phyloP scores from a whole-genome alignment of 2,888 invertebrate genomes.

The Lordiphosa andalusiaca region DNA sequence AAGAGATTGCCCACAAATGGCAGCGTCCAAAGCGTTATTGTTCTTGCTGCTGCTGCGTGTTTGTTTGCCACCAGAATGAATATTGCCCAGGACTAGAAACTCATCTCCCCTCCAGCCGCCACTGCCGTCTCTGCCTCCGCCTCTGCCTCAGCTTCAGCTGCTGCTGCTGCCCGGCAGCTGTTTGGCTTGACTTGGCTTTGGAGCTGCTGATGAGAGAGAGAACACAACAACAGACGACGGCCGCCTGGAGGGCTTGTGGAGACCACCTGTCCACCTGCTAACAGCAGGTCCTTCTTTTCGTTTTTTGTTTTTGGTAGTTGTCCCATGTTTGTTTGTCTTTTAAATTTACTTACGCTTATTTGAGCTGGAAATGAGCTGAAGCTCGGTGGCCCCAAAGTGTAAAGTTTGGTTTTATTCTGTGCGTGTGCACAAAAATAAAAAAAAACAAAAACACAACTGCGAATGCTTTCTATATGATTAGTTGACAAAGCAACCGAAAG shows the following conservation, averaged over 20 bases:
- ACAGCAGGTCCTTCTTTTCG: conserved; percentile 29
- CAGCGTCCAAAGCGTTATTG: conserved; percentile 58
- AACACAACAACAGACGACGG: conserved; percentile 22
- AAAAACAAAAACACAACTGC: conserved; percentile 1
- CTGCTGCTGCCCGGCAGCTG: conserved; percentile 49
- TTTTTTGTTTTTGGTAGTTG: conserved; percentile 13
- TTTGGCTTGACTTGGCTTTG: conserved; percentile 66
- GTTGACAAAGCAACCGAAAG: conserved; percentile 53
- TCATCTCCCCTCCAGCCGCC: conserved; percentile 32
- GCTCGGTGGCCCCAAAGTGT: neutral
- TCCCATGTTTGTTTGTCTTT: conserved; percentile 68
- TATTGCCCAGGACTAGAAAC: conserved; percentile 53
- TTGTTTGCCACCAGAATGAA: conserved; percentile 69
- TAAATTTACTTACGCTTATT: conserved; percentile 74
- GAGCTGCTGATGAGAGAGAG: conserved; percentile 27
- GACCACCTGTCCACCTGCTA: conserved; percentile 48
- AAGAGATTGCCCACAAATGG: conserved; percentile 56
- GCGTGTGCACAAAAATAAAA: conserved; percentile 67
- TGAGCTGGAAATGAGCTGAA: conserved; percentile 59
- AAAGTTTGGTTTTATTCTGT: conserved; percentile 42
- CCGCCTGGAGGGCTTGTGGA: conserved; percentile 18
- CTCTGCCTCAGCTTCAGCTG: conserved; percentile 9
- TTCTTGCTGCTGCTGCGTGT: conserved; percentile 47
- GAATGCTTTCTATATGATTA: conserved; percentile 67
- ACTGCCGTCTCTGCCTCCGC: conserved; percentile 1